These are phyloP conservation scores for Anguilla pacifica DNA, from an alignment of 2,797 vertebrate genomes.

Conservation along the genomic window DNA sequence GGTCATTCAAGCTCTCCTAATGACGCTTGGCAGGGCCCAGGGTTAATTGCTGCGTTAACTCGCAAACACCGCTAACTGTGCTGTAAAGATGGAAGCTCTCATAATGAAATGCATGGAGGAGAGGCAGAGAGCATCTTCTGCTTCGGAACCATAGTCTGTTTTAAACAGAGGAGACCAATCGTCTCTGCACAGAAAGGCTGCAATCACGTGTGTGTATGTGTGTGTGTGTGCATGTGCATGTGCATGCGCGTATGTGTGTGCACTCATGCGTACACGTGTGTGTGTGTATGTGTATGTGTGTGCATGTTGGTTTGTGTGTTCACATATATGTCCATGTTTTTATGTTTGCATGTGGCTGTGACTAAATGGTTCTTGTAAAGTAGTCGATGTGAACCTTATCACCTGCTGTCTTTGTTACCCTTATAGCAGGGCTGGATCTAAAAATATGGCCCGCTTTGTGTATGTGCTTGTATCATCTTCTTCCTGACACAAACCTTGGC, in stretches of 20 bases:
- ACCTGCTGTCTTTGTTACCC: not conserved
- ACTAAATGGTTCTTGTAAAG: not conserved
- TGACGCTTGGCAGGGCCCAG: constrained; percentile 59
- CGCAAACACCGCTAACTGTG: constrained; percentile 34
- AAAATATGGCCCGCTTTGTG: constrained; percentile 12
- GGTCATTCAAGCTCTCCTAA: constrained; percentile 42
- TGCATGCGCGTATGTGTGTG: not conserved
- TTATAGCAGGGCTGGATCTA: not conserved
- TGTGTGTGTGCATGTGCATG: not conserved
- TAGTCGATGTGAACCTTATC: constrained; percentile 1
- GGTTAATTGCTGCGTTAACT: constrained; percentile 67
- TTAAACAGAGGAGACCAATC: not conserved
- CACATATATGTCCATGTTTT: not conserved
- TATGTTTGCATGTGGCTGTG: constrained; percentile 18
- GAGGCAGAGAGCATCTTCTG: constrained; percentile 38
- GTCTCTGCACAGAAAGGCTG: not conserved
- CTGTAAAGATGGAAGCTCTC: constrained; percentile 2
- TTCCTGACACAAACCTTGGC: constrained; percentile 10
- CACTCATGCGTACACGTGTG: not conserved
- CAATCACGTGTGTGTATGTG: not conserved
- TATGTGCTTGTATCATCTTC: constrained; percentile 15
- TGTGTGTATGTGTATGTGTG: not conserved
- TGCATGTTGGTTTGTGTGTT: not conserved
- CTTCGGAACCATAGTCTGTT: not conserved
- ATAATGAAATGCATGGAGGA: constrained; percentile 16